Evolutionary conservation across 2,888 invertebrate genomes (phyloP).

Genomic region (Caenorhabditis drosophilae): DNA sequence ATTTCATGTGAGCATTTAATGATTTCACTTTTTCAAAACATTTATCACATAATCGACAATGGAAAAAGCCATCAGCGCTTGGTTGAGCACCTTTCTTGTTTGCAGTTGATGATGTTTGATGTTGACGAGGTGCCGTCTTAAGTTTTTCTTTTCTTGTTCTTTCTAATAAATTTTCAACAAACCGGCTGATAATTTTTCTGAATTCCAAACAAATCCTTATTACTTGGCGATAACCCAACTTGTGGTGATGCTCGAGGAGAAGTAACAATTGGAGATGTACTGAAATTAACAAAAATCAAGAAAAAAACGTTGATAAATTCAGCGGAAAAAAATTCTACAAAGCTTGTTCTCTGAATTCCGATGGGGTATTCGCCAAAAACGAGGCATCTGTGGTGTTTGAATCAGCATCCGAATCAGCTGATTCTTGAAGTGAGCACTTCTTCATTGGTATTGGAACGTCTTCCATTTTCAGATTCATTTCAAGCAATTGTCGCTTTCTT

Average conservation of each 20-base stretch:
- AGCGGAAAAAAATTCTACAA: constrained; percentile 15
- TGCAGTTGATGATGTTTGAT: constrained; percentile 18
- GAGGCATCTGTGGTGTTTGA: constrained; percentile 24
- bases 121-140: constrained; percentile 32
- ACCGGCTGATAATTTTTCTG: constrained; percentile 49
- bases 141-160: too few species aligned
- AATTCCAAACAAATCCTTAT: constrained; percentile 27
- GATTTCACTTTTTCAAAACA: constrained; percentile 74
- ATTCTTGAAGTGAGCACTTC: constrained; percentile 34
- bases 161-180: too few species aligned
- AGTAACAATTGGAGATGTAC: constrained; percentile 33
- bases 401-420: constrained; percentile 32
- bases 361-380: constrained; percentile 10
- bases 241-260: constrained; percentile 22
- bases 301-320: too few species aligned
- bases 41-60: constrained; percentile 67
- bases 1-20: constrained; percentile 99
- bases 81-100: constrained; percentile 68
- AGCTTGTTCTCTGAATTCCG: constrained; percentile 26
- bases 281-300: constrained; percentile 7
- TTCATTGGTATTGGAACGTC: constrained; percentile 21
- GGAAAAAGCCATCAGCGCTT: constrained; percentile 68
- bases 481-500: constrained; percentile 74
- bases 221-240: constrained; percentile 20
- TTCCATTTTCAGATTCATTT: constrained; percentile 50